Evolutionary conservation across 2,797 vertebrate species (phyloP).

Genomic region (Rhinella marina): DNA sequence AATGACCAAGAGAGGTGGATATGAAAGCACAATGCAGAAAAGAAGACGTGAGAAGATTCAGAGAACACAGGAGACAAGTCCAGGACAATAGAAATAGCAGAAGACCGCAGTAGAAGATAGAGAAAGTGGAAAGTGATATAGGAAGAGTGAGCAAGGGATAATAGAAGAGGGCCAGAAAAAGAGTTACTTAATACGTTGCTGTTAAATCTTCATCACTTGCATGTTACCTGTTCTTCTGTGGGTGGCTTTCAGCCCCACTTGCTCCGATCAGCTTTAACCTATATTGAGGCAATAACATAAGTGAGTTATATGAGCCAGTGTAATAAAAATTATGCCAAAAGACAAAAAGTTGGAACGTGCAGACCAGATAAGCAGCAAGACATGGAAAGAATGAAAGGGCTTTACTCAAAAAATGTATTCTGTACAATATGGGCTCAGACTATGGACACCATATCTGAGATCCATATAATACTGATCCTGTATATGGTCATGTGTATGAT

Average conservation of each 20-base stretch:
- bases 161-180: constrained; percentile 49
- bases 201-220: constrained; percentile 32
- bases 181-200: constrained; percentile 51
- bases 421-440: neutral
- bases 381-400: neutral
- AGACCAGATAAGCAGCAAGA: neutral
- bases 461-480: neutral
- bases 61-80: neutral
- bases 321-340: neutral
- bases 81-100: constrained; percentile 17
- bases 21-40: neutral
- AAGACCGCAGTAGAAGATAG: constrained; percentile 9
- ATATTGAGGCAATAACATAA: neutral
- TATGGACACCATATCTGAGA: neutral
- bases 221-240: constrained; percentile 61
- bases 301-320: neutral
- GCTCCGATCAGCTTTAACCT: constrained; percentile 62
- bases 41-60: neutral
- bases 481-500: neutral
- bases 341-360: neutral
- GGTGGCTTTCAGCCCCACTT: constrained; percentile 51
- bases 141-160: constrained; percentile 46
- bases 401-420: neutral
- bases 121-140: constrained; percentile 39
- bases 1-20: neutral